Conservation (phyloP, 1,140 invertebrate species). For the Polypedilum vanderplanki region DNA sequence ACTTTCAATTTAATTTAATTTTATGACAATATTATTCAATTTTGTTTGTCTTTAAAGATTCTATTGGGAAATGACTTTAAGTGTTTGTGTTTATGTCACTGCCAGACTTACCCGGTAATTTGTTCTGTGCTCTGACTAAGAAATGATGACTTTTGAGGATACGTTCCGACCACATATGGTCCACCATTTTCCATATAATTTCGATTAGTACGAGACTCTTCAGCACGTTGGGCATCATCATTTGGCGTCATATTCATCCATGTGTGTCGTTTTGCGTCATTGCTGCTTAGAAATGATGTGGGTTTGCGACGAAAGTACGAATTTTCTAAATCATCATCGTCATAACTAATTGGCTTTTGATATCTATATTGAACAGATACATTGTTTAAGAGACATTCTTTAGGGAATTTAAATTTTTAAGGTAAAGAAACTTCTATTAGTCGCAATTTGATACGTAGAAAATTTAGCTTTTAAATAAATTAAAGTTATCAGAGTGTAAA, state of each 20-base stretch:
- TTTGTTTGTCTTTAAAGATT: too few relatives aligned
- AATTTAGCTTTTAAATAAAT: too few relatives aligned
- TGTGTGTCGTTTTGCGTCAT: slow-evolving; percentile 65
- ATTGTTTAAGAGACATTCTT: background rate
- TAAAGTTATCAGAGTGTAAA: too few relatives aligned
- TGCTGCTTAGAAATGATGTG: slow-evolving; percentile 55
- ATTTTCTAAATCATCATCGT: slow-evolving; percentile 62
- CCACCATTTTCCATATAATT: slow-evolving; percentile 26
- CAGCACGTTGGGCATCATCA: slow-evolving; percentile 51
- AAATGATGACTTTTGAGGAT: slow-evolving; percentile 32
- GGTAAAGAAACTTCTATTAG: too few relatives aligned
- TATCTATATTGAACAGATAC: background rate
- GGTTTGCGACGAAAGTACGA: slow-evolving; percentile 70
- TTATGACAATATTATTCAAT: too few relatives aligned
- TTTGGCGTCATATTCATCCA: slow-evolving; percentile 60
- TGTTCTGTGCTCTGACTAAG: slow-evolving; percentile 45
- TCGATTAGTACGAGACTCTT: slow-evolving; percentile 26
- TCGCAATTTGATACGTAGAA: too few relatives aligned
- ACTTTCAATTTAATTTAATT: too few relatives aligned
- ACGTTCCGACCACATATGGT: slow-evolving; percentile 30
- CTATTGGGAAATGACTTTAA: too few relatives aligned
- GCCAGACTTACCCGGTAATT: slow-evolving; percentile 34
- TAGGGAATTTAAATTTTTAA: too few relatives aligned
- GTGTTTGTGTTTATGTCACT: too few relatives aligned
- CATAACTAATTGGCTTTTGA: slow-evolving; percentile 33